phyloP scores from a whole-genome alignment of 2,888 invertebrate species.

The Ptychoptera contaminata region DNA sequence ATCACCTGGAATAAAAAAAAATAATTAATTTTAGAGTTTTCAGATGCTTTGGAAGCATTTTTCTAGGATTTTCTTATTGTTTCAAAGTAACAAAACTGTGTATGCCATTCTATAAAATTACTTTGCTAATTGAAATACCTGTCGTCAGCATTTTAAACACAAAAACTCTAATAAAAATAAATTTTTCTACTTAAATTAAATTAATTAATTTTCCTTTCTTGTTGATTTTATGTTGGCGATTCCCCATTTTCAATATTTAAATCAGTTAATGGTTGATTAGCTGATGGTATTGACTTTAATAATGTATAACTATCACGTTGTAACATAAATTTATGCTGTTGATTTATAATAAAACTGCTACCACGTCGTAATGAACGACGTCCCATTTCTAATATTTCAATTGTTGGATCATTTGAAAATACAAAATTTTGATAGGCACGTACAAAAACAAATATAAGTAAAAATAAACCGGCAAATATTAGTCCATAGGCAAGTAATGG shows the following conservation, averaged over 20 bases:
- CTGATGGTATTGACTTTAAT: slow-evolving; percentile 13
- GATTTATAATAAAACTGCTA: slow-evolving; percentile 28
- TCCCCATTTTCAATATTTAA: slow-evolving; percentile 2
- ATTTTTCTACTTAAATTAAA: too few relatives aligned
- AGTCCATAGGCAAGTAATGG: slow-evolving; percentile 56
- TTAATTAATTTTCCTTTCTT: too few relatives aligned
- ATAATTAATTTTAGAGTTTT: too few relatives aligned
- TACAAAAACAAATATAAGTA: slow-evolving; percentile 49
- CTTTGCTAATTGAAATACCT: too few relatives aligned
- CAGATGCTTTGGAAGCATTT: too few relatives aligned
- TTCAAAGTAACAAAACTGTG: too few relatives aligned
- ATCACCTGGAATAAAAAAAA: too few relatives aligned
- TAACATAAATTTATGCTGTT: slow-evolving; percentile 24
- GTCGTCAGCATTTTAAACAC: too few relatives aligned
- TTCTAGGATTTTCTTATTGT: too few relatives aligned
- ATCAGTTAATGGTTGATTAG: too few relatives aligned
- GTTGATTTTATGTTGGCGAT: slow-evolving; percentile 6
- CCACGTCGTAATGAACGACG: slow-evolving; percentile 53
- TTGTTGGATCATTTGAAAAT: slow-evolving; percentile 45
- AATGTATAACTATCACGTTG: slow-evolving; percentile 27
- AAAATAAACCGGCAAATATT: slow-evolving; percentile 49
- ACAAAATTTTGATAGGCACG: slow-evolving; percentile 60
- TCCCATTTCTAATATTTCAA: slow-evolving; percentile 64
- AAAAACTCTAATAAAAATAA: too few relatives aligned
- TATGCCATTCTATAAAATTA: too few relatives aligned